A percentile compares a stretch with the other conserved stretches of the same genome.
Conservation (phyloP, 2,888 invertebrate species). For the Panorpa germanica region DNA sequence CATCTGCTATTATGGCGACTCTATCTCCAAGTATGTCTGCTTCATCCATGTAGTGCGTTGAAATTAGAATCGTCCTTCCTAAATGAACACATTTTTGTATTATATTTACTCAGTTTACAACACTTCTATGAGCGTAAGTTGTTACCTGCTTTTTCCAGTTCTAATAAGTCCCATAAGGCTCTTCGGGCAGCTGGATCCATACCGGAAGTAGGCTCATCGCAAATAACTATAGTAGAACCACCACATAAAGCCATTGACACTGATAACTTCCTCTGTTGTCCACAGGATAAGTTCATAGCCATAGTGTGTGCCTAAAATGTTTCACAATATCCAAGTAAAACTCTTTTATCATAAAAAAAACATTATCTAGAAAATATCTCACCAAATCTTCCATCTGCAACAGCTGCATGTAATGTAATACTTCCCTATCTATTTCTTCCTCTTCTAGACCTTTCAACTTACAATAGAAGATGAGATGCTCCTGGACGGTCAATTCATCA, state of each 20-base stretch:
- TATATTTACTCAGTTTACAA: too few species aligned
- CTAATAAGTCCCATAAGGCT: slow-evolving; percentile 69
- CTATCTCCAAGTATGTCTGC: slow-evolving; percentile 74
- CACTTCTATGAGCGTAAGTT: too few species aligned
- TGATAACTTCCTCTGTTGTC: slow-evolving; percentile 59
- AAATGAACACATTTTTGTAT: too few species aligned
- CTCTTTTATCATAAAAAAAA: too few species aligned
- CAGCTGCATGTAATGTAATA: slow-evolving; percentile 38
- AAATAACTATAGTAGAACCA: slow-evolving; percentile 47
- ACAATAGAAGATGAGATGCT: slow-evolving; percentile 69
- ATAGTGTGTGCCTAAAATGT: slow-evolving; percentile 28
- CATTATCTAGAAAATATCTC: too few species aligned
- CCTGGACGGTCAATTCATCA: slow-evolving; percentile 59
- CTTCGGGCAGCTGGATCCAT: slow-evolving; percentile 73
- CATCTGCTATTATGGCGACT: slow-evolving; percentile 73
- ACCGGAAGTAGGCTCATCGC: slow-evolving; percentile 67
- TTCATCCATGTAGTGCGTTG: slow-evolving; percentile 84
- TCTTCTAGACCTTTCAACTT: slow-evolving; percentile 41
- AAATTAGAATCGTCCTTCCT: slow-evolving; percentile 60
- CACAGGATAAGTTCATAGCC: slow-evolving; percentile 40
- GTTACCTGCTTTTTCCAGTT: slow-evolving; percentile 40
- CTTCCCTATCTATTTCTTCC: slow-evolving; percentile 33
- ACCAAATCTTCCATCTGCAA: slow-evolving; percentile 46
- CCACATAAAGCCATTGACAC: slow-evolving; percentile 61
- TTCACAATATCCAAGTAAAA: too few species aligned